Evolutionary conservation across 2,888 invertebrate species (phyloP).

Genomic region (Blomia tropicalis): DNA sequence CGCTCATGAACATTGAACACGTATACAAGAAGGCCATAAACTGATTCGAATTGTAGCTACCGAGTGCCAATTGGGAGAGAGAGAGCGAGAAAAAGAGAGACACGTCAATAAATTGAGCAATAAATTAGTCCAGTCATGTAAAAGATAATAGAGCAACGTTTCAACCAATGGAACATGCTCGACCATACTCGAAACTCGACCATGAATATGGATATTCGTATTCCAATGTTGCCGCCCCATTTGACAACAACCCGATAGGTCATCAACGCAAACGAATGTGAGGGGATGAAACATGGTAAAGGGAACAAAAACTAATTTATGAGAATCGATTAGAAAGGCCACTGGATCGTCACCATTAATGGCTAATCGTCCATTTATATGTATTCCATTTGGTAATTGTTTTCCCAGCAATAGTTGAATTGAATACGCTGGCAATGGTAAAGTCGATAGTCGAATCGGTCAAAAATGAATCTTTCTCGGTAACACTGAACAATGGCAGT

Average conservation of each 20-base stretch:
- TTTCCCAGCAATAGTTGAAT: not conserved
- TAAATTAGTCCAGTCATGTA: constrained; percentile 14
- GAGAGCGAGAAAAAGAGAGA: not conserved
- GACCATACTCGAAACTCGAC: not conserved
- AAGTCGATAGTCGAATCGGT: not conserved
- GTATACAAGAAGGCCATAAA: too few species aligned
- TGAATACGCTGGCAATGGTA: not conserved
- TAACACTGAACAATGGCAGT: too few species aligned
- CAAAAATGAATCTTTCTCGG: too few species aligned
- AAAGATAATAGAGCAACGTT: constrained; percentile 8
- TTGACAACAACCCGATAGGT: not conserved
- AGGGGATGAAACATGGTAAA: too few species aligned
- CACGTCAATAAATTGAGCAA: constrained; percentile 6
- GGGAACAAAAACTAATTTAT: not conserved
- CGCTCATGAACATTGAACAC: too few species aligned
- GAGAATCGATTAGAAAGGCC: not conserved
- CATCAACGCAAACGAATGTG: too few species aligned
- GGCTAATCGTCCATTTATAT: constrained; percentile 10
- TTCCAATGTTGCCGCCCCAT: too few species aligned
- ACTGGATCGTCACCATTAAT: not conserved
- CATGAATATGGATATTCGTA: constrained; percentile 1
- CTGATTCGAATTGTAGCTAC: too few species aligned
- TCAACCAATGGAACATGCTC: too few species aligned
- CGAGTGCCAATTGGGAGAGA: not conserved
- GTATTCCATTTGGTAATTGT: constrained; percentile 15